These are phyloP conservation scores for Pristionchus exspectatus DNA, from an alignment of 2,888 invertebrate species.

Conservation along the genomic window DNA sequence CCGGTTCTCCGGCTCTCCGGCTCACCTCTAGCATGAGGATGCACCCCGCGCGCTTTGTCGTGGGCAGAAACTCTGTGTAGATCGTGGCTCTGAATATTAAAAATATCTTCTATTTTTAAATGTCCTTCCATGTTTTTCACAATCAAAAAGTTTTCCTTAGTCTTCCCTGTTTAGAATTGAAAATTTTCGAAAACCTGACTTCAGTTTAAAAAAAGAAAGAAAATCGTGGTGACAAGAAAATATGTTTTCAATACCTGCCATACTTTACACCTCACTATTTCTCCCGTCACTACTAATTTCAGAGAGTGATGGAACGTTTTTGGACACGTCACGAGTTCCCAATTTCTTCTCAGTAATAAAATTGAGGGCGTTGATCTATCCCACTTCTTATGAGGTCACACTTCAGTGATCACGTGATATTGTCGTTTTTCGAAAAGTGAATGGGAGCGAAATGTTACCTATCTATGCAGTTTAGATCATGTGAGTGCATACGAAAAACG, in stretches of 20 bases:
- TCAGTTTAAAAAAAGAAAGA: neutral
- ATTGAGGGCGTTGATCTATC: neutral
- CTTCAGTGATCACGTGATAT: neutral
- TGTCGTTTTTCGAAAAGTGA: neutral
- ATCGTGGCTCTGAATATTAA: slow-evolving; percentile 87
- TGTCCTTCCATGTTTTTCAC: neutral
- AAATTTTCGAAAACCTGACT: neutral
- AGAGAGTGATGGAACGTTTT: neutral
- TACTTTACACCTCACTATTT: neutral
- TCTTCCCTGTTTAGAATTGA: neutral
- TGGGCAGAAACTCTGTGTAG: slow-evolving; percentile 95
- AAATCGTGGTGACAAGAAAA: neutral
- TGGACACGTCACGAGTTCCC: neutral
- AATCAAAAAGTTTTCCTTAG: neutral
- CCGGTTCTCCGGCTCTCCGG: too few relatives aligned
- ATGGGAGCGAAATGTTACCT: neutral
- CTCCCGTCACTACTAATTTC: neutral
- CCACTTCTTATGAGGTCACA: neutral
- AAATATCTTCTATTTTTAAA: neutral
- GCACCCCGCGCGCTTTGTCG: slow-evolving; percentile 93
- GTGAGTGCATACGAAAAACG: neutral
- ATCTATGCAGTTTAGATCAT: neutral
- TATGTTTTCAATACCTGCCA: neutral
- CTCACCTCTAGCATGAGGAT: slow-evolving; percentile 85
- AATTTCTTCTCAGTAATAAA: neutral